Evolutionary conservation across 2,888 invertebrate species (phyloP).

Genomic region (Heteromyza rotundicornis): DNA sequence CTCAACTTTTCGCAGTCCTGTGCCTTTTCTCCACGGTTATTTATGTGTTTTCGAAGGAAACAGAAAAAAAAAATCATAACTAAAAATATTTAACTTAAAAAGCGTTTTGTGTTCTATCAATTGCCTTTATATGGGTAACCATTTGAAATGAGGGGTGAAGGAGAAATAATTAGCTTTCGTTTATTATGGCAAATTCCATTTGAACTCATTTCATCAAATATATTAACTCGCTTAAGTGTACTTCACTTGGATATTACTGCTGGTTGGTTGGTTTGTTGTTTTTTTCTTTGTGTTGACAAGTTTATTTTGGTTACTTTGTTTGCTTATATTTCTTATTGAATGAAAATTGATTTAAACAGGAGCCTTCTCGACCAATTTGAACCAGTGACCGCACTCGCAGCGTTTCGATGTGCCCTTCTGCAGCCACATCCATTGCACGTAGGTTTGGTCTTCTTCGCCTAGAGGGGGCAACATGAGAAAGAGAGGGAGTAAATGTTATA

Average conservation of each 20-base stretch:
- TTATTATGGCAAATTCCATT: too few relatives aligned
- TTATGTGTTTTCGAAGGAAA: too few relatives aligned
- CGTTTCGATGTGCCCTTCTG: constrained; percentile 87
- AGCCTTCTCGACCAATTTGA: constrained; percentile 83
- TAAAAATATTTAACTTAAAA: too few relatives aligned
- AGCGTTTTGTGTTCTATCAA: too few relatives aligned
- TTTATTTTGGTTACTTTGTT: constrained; percentile 47
- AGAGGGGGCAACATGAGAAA: too few relatives aligned
- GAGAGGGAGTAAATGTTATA: neutral
- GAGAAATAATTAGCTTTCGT: neutral
- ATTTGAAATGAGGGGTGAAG: too few relatives aligned
- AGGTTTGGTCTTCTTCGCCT: constrained; percentile 88
- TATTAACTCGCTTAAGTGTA: too few relatives aligned
- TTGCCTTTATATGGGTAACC: too few relatives aligned
- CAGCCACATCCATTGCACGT: constrained; percentile 94
- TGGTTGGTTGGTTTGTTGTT: constrained; percentile 9
- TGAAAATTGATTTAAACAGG: constrained; percentile 64
- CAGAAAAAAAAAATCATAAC: too few relatives aligned
- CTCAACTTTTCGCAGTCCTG: too few relatives aligned
- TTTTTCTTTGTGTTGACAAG: constrained; percentile 21
- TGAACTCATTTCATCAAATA: too few relatives aligned
- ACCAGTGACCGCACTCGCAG: constrained; percentile 97
- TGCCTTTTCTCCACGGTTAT: too few relatives aligned
- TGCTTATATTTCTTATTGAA: constrained; percentile 45
- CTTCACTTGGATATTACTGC: neutral